Evolutionary conservation across 2,113 vertebrate species (phyloP).

Genomic region (Pseudorasbora parva): DNA sequence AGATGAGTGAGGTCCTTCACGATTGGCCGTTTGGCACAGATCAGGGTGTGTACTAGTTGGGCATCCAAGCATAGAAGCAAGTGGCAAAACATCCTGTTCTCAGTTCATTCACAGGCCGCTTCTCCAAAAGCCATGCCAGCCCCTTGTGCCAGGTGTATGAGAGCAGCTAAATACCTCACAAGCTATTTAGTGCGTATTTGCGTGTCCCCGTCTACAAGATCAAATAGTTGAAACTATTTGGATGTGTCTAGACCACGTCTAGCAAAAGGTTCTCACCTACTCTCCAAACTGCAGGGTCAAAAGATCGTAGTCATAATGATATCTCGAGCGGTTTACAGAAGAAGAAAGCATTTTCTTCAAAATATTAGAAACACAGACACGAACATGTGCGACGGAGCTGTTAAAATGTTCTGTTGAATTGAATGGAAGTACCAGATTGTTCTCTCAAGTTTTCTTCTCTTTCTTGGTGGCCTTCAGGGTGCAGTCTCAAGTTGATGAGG

Average conservation of each 20-base stretch:
- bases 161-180: slow-evolving; percentile 39
- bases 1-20: background rate
- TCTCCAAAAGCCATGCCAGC: slow-evolving; percentile 17
- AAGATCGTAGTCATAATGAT: slow-evolving; percentile 30
- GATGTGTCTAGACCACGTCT: slow-evolving; percentile 38
- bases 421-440: background rate
- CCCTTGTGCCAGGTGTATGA: background rate
- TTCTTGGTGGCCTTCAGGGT: slow-evolving; percentile 77
- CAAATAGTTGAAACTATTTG: slow-evolving; percentile 35
- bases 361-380: slow-evolving; percentile 9
- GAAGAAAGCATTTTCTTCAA: background rate
- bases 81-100: slow-evolving; percentile 32
- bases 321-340: background rate
- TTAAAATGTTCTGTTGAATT: slow-evolving; percentile 19
- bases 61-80: background rate
- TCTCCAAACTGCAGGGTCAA: background rate
- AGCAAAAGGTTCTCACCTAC: slow-evolving; percentile 27
- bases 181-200: slow-evolving; percentile 26
- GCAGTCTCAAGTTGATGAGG: slow-evolving; percentile 98
- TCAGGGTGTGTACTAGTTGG: background rate
- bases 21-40: background rate
- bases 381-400: slow-evolving; percentile 15
- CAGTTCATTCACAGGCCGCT: slow-evolving; percentile 13
- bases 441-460: slow-evolving; percentile 11
- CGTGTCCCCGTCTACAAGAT: background rate